phyloP scores from a whole-genome alignment of 2,797 vertebrate genomes.

The Rhinichthys osculus region DNA sequence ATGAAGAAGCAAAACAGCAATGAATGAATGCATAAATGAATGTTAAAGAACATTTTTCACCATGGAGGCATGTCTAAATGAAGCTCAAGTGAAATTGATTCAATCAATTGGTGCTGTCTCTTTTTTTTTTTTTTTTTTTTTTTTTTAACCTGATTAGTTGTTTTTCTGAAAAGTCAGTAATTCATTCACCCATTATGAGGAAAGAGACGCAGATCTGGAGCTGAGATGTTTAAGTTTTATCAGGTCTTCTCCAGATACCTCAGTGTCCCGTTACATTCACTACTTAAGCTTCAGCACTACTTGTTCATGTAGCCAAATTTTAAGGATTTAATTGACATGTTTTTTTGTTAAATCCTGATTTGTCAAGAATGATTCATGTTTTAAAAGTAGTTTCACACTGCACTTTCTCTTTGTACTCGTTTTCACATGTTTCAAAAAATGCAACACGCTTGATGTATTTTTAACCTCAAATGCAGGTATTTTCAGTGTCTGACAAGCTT shows the following conservation, averaged over 20 bases:
- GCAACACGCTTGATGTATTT: constrained; percentile 55
- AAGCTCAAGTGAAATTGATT: background rate
- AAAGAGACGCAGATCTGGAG: constrained; percentile 5
- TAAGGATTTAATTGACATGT: constrained; percentile 7
- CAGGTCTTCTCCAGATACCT: constrained; percentile 1
- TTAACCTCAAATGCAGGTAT: constrained; percentile 55
- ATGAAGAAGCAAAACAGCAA: constrained; percentile 3
- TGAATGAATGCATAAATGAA: constrained; percentile 32
- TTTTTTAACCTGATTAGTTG: background rate
- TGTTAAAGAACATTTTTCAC: constrained; percentile 20
- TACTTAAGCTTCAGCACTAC: background rate
- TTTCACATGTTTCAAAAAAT: constrained; percentile 31
- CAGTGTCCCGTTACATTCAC: background rate
- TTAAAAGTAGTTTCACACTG: constrained; percentile 34
- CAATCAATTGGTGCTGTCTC: constrained; percentile 18
- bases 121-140: background rate
- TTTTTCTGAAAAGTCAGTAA: background rate
- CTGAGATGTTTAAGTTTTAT: background rate
- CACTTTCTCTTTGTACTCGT: constrained; percentile 45
- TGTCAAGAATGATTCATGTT: constrained; percentile 16
- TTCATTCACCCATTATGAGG: background rate
- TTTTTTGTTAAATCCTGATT: constrained; percentile 6
- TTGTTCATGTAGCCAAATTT: background rate
- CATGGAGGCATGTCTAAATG: constrained; percentile 10
- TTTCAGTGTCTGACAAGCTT: constrained; percentile 55